phyloP scores from a whole-genome alignment of 2,888 invertebrate species.

The Pachydiplax longipennis region DNA sequence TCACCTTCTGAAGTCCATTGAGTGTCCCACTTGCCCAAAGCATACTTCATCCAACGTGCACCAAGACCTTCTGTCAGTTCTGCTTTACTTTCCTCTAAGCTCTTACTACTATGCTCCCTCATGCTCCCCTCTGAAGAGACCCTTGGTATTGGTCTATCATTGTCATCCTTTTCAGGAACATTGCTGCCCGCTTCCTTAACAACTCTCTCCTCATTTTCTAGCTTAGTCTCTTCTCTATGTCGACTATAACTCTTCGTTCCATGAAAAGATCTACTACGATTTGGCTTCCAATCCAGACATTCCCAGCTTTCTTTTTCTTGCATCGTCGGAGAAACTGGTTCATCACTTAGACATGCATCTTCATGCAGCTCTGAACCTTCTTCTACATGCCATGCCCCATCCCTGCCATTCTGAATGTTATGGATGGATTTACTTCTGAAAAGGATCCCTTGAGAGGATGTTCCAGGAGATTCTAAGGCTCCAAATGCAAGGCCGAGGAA shows the following conservation, averaged over 20 bases:
- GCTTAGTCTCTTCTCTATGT: not conserved
- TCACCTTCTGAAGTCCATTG: not conserved
- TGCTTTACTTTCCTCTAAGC: not conserved
- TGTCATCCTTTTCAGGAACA: too few relatives aligned
- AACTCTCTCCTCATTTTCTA: not conserved
- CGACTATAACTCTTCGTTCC: conserved; percentile 1
- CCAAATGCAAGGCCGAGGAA: conserved; percentile 8
- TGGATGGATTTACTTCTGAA: conserved; percentile 40
- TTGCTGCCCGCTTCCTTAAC: not conserved
- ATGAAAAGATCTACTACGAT: conserved; percentile 10
- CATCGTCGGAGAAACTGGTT: not conserved
- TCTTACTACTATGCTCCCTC: not conserved
- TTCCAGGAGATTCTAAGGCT: not conserved
- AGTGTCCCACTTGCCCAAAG: not conserved
- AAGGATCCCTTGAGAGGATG: not conserved
- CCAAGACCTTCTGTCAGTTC: not conserved
- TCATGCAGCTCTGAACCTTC: conserved; percentile 16
- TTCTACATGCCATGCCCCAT: not conserved
- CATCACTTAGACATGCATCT: conserved; percentile 17
- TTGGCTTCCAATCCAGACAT: not conserved
- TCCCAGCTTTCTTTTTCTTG: not conserved
- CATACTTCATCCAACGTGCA: not conserved
- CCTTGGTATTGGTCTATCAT: not conserved
- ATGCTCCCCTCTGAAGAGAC: not conserved
- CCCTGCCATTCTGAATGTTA: not conserved